These are phyloP conservation scores for Leptogaster cylindrica DNA, from an alignment of 2,888 invertebrate species.

Conservation along the genomic window DNA sequence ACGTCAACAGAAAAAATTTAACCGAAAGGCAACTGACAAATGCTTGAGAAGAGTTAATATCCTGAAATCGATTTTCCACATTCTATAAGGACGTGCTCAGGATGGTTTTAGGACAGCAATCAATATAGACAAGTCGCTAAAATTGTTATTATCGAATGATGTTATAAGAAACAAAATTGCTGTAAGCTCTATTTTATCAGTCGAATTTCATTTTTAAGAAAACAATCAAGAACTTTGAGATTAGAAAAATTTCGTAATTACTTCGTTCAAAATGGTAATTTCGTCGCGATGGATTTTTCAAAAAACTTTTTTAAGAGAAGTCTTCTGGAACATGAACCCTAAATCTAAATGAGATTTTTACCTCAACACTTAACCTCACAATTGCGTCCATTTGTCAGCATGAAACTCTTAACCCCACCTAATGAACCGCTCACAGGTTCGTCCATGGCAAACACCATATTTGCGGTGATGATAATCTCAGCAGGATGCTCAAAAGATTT, in stretches of 20 bases:
- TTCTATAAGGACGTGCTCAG: too few species aligned
- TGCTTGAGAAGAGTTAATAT: constrained; percentile 24
- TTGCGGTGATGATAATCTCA: constrained; percentile 33
- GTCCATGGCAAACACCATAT: constrained; percentile 11
- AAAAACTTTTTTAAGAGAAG: too few species aligned
- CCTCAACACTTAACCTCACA: constrained; percentile 25
- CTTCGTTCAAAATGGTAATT: too few species aligned
- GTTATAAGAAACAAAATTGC: too few species aligned
- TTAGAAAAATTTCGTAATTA: too few species aligned
- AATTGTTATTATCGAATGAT: too few species aligned
- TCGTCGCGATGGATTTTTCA: too few species aligned
- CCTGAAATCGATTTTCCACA: constrained; percentile 20
- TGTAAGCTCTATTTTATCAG: too few species aligned
- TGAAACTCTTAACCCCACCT: constrained; percentile 12
- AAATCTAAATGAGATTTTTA: constrained; percentile 10
- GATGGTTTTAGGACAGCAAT: too few species aligned
- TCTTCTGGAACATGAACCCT: background rate
- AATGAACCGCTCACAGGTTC: constrained; percentile 21
- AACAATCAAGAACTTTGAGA: too few species aligned
- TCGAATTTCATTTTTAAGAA: too few species aligned
- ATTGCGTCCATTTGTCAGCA: constrained; percentile 32
- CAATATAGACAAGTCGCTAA: too few species aligned
- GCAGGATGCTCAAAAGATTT: constrained; percentile 19
- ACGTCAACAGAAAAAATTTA: constrained; percentile 9
- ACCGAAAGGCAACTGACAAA: constrained; percentile 4